These are phyloP conservation scores for Lasioglossum calceatum DNA, from an alignment of 2,888 invertebrate genomes.

Conservation along the genomic window DNA sequence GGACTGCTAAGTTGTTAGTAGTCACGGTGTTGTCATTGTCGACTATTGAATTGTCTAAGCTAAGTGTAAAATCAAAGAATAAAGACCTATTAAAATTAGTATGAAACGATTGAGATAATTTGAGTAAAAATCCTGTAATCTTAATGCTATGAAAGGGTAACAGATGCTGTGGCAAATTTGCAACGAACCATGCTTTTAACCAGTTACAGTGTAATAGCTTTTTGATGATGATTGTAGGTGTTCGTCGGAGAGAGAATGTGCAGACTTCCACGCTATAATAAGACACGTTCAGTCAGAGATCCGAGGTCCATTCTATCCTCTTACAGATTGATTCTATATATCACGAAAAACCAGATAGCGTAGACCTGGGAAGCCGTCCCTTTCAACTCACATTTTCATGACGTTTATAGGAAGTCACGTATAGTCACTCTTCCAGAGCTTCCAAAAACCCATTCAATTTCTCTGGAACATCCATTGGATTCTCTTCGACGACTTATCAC, in stretches of 20 bases:
- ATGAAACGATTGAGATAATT: not conserved
- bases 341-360: not conserved
- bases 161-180: not conserved
- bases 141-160: not conserved
- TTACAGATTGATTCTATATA: conserved; percentile 2
- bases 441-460: conserved; percentile 10
- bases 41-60: not conserved
- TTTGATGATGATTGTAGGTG: not conserved
- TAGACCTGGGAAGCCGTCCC: not conserved
- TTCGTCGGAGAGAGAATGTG: not conserved
- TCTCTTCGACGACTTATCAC: not conserved
- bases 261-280: not conserved
- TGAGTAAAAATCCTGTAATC: not conserved
- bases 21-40: not conserved
- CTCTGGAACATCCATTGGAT: not conserved
- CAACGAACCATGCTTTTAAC: not conserved
- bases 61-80: too few relatives aligned
- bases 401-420: conserved; percentile 4
- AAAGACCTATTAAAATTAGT: too few relatives aligned
- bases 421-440: not conserved
- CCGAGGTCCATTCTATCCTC: not conserved
- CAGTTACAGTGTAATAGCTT: not conserved
- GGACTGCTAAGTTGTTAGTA: too few relatives aligned
- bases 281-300: conserved; percentile 1
- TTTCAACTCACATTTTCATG: conserved; percentile 6